Evolutionary conservation across 2,113 vertebrate species (phyloP).

Genomic region (Bucco capensis): DNA sequence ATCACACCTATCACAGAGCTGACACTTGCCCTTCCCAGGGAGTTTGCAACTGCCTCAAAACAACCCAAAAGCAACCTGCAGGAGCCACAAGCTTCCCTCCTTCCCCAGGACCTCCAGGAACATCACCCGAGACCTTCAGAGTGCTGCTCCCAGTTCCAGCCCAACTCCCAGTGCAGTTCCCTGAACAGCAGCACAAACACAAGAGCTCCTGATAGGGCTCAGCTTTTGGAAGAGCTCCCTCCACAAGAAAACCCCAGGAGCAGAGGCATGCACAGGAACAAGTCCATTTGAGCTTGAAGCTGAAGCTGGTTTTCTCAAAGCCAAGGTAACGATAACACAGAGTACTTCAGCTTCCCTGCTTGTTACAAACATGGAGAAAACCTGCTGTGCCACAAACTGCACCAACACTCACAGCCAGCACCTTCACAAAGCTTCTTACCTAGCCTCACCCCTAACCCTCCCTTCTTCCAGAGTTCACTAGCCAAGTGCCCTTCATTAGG

Average conservation of each 20-base stretch:
- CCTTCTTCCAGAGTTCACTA: neutral
- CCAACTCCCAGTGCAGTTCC: neutral
- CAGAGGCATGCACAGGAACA: neutral
- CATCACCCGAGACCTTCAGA: neutral
- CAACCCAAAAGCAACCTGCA: accelerated
- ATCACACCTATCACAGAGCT: neutral
- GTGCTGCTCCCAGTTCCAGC: neutral
- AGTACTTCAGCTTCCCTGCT: neutral
- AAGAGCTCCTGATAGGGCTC: neutral
- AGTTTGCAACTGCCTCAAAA: neutral
- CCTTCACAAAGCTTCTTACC: neutral
- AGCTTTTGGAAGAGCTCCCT: neutral
- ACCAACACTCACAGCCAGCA: neutral
- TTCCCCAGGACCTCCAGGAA: neutral
- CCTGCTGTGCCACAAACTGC: neutral
- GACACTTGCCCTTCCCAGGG: neutral
- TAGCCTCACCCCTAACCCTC: neutral
- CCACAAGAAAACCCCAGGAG: neutral
- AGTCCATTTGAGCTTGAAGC: neutral
- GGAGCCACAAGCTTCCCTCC: neutral
- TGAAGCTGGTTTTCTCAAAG: neutral
- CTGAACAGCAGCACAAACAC: neutral
- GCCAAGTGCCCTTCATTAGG: neutral
- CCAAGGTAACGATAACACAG: neutral
- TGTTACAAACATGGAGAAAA: neutral